Percentiles rank a stretch among this genome's conserved stretches.
These are phyloP conservation scores for Leucophenga montana DNA, from an alignment of 2,888 invertebrate species.

Conservation along the genomic window DNA sequence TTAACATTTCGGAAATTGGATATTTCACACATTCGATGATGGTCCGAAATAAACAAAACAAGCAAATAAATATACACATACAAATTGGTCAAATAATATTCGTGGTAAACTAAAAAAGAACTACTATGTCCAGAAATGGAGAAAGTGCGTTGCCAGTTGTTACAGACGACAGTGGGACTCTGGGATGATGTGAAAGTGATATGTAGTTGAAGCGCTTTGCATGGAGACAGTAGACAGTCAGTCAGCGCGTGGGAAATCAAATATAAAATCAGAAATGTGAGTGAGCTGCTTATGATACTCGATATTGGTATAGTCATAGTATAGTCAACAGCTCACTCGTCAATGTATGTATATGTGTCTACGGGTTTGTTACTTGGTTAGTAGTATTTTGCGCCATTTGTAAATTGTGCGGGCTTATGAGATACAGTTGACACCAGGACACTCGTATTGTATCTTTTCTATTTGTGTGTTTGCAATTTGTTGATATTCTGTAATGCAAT, in stretches of 20 bases:
- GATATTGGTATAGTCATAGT: too few relatives aligned
- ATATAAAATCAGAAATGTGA: not conserved
- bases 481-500: not conserved
- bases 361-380: not conserved
- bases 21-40: constrained; percentile 71
- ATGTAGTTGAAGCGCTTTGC: too few relatives aligned
- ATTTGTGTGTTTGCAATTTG: too few relatives aligned
- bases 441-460: too few relatives aligned
- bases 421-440: not conserved
- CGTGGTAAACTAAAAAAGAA: not conserved
- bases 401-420: not conserved
- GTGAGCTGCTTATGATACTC: too few relatives aligned
- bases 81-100: constrained; percentile 11
- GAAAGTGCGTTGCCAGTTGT: not conserved
- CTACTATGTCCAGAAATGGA: too few relatives aligned
- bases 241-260: constrained; percentile 24
- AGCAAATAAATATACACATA: not conserved
- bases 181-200: too few relatives aligned
- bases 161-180: not conserved
- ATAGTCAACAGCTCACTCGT: too few relatives aligned
- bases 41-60: constrained; percentile 58
- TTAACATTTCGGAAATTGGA: constrained; percentile 75
- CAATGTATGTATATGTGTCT: too few relatives aligned
- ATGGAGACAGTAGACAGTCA: too few relatives aligned
- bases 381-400: not conserved